Base-by-base conservation (phyloP, 2,888 invertebrate species). In the Iphiclides podalirius region DNA sequence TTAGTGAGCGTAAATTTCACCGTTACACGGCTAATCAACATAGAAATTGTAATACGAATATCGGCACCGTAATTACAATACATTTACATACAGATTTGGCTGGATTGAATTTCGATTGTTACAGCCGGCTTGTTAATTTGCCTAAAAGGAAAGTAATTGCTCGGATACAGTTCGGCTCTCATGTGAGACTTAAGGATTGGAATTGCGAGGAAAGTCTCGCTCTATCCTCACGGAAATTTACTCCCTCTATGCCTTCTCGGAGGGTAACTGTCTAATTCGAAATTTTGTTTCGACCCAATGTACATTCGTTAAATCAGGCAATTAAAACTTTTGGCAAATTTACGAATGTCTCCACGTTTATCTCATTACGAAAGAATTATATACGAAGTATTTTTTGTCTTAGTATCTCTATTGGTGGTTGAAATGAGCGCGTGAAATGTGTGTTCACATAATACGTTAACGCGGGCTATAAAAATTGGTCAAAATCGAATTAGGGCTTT, bases 11-110 rank as follows among this genome's bases (percentile, higher is more conserved):
- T 72, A 78, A 75, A 79, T 76, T 77, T 63, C 59, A 54, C 61
- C 64, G 66, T 67, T 66, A 76, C 74, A 78, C 62, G 68, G 65
- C 75, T 75, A 78, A 79, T 78, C 77, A 78, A 78, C 76, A 77
- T 75, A 75, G 78, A 77, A 73, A 77, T 75, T 76, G 73, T 77
- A 79, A 79, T 77, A 76, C 75, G 79, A 80, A 81, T 83, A 83
- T 84, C 75, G 76, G 73, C 67, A 63, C 66, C 65, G 64, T 76
- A 75, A 84, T 85, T 83, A 84, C 80, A 85, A 83, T 79, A 79
- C 76, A 85, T 86, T 86, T 79, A 76, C 84, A 83, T 84, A 81
- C 72, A 81, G 75, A 84, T 86, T 82, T 81, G 79, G 81, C 71
- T 63, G 70, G 77, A 83, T 84, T 84, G 78, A 81, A 82, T 79